Evolutionary conservation across 2,797 vertebrate species (phyloP), one percentile per base, ranked within the genome.

Genomic region (Synaphobranchus kaupii): DNA sequence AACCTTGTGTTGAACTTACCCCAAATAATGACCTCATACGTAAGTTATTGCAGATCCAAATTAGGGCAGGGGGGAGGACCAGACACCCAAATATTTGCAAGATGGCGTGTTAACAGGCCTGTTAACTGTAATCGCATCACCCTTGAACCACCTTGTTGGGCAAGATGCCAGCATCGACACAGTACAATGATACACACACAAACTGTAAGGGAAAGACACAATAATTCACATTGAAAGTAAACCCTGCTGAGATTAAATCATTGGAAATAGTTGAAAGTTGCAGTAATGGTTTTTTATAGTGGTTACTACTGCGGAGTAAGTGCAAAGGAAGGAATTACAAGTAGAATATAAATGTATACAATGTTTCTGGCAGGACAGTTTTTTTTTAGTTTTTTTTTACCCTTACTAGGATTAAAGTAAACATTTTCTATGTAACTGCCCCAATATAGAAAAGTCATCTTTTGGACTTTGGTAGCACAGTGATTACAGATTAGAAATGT

Each of bases 281-380:
- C 83, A 76, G 47, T 87, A 58, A 87, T 68, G 66, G 82, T 76
- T 87, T 80, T n/a, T 87, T 84, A n/a, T 71, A 31, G 54, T 80
- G 50, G 86, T 84, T 84, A 78, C 81, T 81, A 84, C 68, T 83
- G 71, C 52, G 80, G 50, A 60, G 82, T 80, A 86, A 48, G 82
- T 83, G 88, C 52, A 84, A 84, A 34, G 68, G 83, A 17, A 39
- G 39, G 66, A 87, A 48, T 76, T 20, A 80, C 66, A 60, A 84
- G 50, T 60, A 68, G 86, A 84, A 56, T 66, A 71, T 31, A 71
- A 71, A n/a, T 80, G 39, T 76, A 52, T 47, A 76, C 82, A 68
- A 52, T 44, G 82, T 84, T 84, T 84, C 50, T 73, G 82, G 78
- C 48, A 73, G 82, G 68, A 56, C n/a, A 47, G 63, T 66, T 66